A percentile compares a stretch with the other conserved stretches of the same genome.
Conservation (phyloP, 2,797 vertebrate species). For the Falco columbarius region DNA sequence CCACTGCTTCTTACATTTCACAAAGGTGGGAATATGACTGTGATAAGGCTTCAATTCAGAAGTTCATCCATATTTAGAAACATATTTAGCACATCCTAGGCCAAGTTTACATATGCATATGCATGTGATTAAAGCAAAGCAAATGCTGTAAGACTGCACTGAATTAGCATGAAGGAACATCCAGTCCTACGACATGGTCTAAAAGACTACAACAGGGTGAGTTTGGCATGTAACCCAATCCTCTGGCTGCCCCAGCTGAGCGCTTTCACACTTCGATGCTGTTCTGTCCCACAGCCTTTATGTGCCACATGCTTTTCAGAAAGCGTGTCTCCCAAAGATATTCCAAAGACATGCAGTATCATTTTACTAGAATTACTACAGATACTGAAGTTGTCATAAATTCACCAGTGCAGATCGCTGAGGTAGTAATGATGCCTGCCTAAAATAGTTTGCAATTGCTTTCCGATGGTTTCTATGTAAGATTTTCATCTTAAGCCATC, state of each 20-base stretch:
- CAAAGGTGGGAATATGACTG: constrained; percentile 46
- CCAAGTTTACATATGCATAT: constrained; percentile 57
- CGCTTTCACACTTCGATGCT: background rate
- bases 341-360: background rate
- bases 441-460: background rate
- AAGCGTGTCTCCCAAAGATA: background rate
- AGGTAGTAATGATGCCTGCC: background rate
- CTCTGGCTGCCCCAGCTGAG: background rate
- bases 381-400: background rate
- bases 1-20: constrained; percentile 54
- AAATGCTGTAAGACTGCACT: background rate
- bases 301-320: background rate
- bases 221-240: background rate
- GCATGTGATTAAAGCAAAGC: constrained; percentile 24
- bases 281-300: background rate
- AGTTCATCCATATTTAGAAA: constrained; percentile 66
- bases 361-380: background rate
- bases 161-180: background rate
- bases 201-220: background rate
- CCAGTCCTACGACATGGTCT: background rate
- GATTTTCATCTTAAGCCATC: background rate
- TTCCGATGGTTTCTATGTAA: background rate
- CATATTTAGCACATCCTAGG: constrained; percentile 37
- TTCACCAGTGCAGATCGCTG: background rate
- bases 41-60: constrained; percentile 9